Evolutionary conservation across 2,888 invertebrate species (phyloP), one percentile per base, ranked within the genome.

Genomic region (Andrena haemorrhoa): DNA sequence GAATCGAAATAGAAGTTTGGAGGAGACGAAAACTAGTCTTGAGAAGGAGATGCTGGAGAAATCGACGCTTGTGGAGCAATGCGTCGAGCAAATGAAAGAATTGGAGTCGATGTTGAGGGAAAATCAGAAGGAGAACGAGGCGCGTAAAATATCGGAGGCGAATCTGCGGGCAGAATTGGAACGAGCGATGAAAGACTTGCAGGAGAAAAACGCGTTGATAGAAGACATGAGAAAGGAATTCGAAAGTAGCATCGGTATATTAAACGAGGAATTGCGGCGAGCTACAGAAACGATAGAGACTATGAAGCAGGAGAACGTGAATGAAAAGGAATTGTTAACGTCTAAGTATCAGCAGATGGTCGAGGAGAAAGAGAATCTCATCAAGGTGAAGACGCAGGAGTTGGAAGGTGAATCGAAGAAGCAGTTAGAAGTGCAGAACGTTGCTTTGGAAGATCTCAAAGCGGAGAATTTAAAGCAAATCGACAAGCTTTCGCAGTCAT

Each of bases 301-400:
- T 49, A 94, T 95, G 70, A 93, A 94, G 2, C 94, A 93, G 83
- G 92, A 93, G 51, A 93, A 93, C 12, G 91, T 91, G 16, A 93
- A 87, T 72, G 94, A 95, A 20, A 94, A 94, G 33, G 94, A 95
- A 85, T 94, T 94, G 89, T 90, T 95, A 20, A 92, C 94, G 16
- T 93, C 91, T 83, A 95, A 95, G 89, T 95, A 94, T 86, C 94
- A 95, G 84, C 94, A 95, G 89, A 94, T 94, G 4, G 92, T 95
- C 60, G 94, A 95, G 81, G 95, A 95, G 88, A 95, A 95, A 88
- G 95, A 95, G 87, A 95, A 95, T 89, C 74, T 88, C 10, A 75
- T 92, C 2, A 89, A 90, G 74, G n/a, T 56, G n/a, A 89, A 90
- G 58, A 58, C 79, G 0, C 82, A 90, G 29, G 89, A 89, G 71